phyloP scores from a whole-genome alignment of 2,888 invertebrate species.

The Epiblema foenella region DNA sequence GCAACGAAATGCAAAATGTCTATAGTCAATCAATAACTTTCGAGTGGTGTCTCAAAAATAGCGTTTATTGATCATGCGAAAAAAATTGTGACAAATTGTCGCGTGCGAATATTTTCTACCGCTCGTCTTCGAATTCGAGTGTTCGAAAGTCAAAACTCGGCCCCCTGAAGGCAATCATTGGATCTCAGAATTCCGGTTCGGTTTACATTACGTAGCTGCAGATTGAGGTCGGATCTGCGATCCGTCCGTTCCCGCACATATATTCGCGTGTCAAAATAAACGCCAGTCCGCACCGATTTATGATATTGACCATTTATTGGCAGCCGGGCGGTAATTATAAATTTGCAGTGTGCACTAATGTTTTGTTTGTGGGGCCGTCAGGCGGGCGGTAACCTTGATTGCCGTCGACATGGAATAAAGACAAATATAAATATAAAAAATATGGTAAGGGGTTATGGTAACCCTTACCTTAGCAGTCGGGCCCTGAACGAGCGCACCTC shows the following conservation, averaged over 20 bases:
- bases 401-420: no score
- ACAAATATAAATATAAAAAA: no score
- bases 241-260: conserved; percentile 62
- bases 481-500: background rate
- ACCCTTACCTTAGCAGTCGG: background rate
- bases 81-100: no score
- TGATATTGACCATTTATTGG: conserved; percentile 49
- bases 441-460: background rate
- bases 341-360: conserved; percentile 2
- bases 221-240: conserved; percentile 65
- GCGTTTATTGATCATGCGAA: no score
- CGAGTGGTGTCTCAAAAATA: no score
- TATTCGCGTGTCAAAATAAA: conserved; percentile 71
- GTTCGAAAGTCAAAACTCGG: no score
- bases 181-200: conserved; percentile 39
- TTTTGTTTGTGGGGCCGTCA: background rate
- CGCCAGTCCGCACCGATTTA: conserved; percentile 58
- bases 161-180: conserved; percentile 21
- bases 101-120: no score
- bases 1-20: no score
- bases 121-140: no score
- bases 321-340: conserved; percentile 16
- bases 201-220: conserved; percentile 46
- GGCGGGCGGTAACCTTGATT: no score
- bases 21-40: no score